Base-by-base conservation (phyloP, 2,888 invertebrate genomes). In the Hirtodrosophila trivittata region DNA sequence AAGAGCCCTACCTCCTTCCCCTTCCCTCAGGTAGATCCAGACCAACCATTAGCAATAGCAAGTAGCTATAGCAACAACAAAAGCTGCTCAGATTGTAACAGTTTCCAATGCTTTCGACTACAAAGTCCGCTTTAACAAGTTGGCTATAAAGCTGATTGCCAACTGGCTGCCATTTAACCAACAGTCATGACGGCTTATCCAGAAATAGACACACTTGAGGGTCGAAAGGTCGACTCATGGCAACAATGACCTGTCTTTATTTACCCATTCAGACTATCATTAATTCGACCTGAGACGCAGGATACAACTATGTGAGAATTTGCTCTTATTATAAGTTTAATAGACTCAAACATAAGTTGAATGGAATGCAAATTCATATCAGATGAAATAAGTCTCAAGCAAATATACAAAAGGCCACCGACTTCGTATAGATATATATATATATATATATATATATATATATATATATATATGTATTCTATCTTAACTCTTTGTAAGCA, bases 131-230 rank as follows among this genome's bases (percentile, higher is more conserved):
- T 52, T 16, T 35, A 70, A 51, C 66, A 70, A 78, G 58, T 70
- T 52, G 57, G 65, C 54, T 68, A 81, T 56, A 80, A 81, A 67
- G 77, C 77, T 52, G 57, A 81, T 59, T 67, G 77, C 58, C 49
- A 52, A 32, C 28, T 32, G 51, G n/a, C 35, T 30, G 16, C 50
- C 45, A 58, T 45, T 51, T 51, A 32, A 51, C 50, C 80, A 47
- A 16, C 16, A 70, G 75, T 46, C 39, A 54, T 26, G 49, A 25
- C 30, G 46, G 6, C 5, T 13, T 35, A 28, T 38, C 38, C 56
- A 58, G 47, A 82, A 78, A 75, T 62, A 78, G 46, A 39, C 39
- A 8, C 33, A 30, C 60, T 18, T 5, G 18, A 21, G 18, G 18
- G 18, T 21, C 18, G 5, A 21, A 21, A 21, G 18, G 18, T 21